phyloP scores from a whole-genome alignment of 92 coral and sea anemone genomes.

The Parazoanthus swiftii region DNA sequence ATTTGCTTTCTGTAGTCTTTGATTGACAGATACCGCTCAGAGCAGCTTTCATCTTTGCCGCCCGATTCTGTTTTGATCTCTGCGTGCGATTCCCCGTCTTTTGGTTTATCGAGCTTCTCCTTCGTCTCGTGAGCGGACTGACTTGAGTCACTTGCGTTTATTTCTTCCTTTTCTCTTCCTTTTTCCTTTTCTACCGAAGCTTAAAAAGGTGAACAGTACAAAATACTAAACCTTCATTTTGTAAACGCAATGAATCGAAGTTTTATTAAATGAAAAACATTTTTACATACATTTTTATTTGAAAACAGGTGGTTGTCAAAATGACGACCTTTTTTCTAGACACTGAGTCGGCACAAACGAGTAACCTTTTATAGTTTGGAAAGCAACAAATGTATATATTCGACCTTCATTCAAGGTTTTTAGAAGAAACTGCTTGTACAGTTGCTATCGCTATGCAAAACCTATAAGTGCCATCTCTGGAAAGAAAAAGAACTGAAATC shows the following conservation, averaged over 20 bases:
- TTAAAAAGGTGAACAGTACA: neutral
- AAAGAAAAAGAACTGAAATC: neutral
- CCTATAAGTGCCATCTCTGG: too few relatives aligned
- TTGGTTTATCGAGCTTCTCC: neutral
- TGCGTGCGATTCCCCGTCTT: neutral
- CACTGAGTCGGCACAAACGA: neutral
- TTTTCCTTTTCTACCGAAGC: conserved; percentile 21
- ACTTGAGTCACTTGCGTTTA: neutral
- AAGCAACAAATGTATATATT: neutral
- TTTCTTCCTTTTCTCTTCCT: neutral
- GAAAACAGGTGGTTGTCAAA: too few relatives aligned
- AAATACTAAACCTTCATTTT: neutral
- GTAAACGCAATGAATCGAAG: too few relatives aligned
- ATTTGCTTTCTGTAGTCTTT: conserved; percentile 23
- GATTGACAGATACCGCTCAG: conserved; percentile 4
- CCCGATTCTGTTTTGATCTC: neutral
- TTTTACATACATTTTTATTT: too few relatives aligned
- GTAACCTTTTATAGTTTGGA: neutral
- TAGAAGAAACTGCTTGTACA: neutral
- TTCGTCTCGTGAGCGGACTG: neutral
- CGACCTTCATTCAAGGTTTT: neutral
- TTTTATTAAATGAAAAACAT: too few relatives aligned
- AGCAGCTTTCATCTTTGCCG: neutral
- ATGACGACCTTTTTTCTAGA: neutral
- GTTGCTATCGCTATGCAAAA: too few relatives aligned